Conservation (phyloP, 2,797 vertebrate species). For the Labroides dimidiatus region DNA sequence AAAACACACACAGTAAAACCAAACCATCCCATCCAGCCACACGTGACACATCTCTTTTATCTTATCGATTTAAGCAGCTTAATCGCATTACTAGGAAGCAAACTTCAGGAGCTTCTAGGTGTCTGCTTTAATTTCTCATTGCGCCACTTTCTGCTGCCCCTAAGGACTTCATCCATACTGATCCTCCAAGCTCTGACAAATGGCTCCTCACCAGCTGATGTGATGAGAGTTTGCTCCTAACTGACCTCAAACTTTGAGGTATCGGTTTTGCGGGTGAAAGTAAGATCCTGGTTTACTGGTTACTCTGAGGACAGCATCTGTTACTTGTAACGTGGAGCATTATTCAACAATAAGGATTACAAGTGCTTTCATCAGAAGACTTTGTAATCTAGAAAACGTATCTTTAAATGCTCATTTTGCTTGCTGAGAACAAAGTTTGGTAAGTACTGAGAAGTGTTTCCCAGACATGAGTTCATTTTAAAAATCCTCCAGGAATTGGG, state of each 20-base stretch:
- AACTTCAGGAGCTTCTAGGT: conserved; percentile 42
- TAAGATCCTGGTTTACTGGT: not conserved
- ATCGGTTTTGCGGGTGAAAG: not conserved
- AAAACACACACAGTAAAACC: not conserved
- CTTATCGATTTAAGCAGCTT: conserved; percentile 45
- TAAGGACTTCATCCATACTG: conserved; percentile 48
- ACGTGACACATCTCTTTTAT: conserved; percentile 23
- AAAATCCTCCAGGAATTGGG: too few species aligned
- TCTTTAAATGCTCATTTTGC: too few species aligned
- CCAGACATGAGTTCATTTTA: too few species aligned
- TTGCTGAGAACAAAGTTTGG: too few species aligned
- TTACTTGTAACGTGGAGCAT: not conserved
- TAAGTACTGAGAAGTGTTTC: too few species aligned
- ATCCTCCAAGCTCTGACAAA: conserved; percentile 32
- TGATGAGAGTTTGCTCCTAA: conserved; percentile 1
- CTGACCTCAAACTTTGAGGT: conserved; percentile 14
- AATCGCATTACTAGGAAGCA: conserved; percentile 34
- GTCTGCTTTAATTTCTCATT: conserved; percentile 64
- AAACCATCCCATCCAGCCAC: not conserved
- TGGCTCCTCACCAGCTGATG: conserved; percentile 31
- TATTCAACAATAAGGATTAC: not conserved
- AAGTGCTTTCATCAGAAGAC: too few species aligned
- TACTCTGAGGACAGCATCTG: not conserved
- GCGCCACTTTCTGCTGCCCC: conserved; percentile 23
- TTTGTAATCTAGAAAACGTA: too few species aligned